phyloP scores from a whole-genome alignment of 2,888 invertebrate species.

The Venustoraphidia nigricollis region DNA sequence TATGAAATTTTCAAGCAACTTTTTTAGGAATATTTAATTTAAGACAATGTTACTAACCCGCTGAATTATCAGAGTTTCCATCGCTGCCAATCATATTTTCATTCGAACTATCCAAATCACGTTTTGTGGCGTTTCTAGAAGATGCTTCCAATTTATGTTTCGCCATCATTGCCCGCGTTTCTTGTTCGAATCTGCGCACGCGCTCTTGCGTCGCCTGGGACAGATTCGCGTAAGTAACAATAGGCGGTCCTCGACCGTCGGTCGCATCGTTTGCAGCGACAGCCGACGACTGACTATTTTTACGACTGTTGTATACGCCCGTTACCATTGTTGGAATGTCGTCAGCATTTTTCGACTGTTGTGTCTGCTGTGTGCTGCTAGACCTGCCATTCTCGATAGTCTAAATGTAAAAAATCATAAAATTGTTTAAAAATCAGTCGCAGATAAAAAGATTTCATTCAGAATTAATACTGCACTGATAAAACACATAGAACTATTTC shows the following conservation, averaged over 20 bases:
- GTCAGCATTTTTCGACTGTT: neutral
- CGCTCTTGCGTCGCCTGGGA: constrained; percentile 45
- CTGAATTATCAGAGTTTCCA: too few species aligned
- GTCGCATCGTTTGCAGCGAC: constrained; percentile 5
- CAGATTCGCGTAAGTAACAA: constrained; percentile 42
- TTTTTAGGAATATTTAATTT: too few species aligned
- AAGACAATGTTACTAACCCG: too few species aligned
- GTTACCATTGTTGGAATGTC: constrained; percentile 3
- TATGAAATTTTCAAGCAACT: too few species aligned
- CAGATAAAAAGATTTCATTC: too few species aligned
- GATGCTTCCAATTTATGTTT: constrained; percentile 8
- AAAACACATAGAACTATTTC: too few species aligned
- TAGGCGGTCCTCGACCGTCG: constrained; percentile 24
- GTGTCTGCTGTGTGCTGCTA: neutral
- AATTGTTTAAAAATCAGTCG: too few species aligned
- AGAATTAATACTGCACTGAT: too few species aligned
- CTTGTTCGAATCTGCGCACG: constrained; percentile 57
- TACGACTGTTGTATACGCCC: neutral
- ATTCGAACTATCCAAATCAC: too few species aligned
- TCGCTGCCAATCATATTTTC: too few species aligned
- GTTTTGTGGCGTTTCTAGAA: too few species aligned
- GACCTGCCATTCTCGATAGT: neutral
- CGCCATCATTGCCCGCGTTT: constrained; percentile 54
- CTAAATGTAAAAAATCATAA: neutral
- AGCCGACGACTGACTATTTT: neutral